phyloP scores from a whole-genome alignment of 2,113 vertebrate genomes.

The Atrichornis clamosus region DNA sequence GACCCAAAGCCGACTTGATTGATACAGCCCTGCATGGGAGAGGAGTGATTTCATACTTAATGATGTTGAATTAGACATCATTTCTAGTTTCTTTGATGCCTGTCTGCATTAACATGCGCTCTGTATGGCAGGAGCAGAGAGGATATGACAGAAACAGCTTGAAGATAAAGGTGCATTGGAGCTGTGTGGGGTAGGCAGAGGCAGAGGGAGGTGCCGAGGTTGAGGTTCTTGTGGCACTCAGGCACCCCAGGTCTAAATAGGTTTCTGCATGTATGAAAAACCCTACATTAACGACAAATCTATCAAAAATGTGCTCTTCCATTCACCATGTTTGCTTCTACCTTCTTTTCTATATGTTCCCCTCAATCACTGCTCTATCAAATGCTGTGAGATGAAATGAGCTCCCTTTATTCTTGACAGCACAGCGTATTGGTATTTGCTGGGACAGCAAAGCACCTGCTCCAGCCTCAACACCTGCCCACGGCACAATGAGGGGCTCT shows the following conservation, averaged over 20 bases:
- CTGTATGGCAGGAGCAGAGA: background rate
- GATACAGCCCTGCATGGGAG: background rate
- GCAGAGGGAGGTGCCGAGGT: background rate
- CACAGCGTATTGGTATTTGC: accelerated
- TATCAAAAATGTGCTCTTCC: background rate
- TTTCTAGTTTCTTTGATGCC: background rate
- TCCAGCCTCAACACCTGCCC: background rate
- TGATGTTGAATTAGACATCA: background rate
- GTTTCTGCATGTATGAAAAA: background rate
- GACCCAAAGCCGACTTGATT: background rate
- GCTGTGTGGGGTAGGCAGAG: background rate
- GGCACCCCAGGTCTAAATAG: background rate
- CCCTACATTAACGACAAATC: background rate
- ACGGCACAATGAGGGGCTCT: accelerated
- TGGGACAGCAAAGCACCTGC: background rate
- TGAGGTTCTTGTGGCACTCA: background rate
- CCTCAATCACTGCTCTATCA: background rate
- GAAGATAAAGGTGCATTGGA: background rate
- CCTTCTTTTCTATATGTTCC: background rate
- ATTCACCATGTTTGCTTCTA: background rate
- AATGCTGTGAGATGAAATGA: background rate
- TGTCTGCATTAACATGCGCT: accelerated
- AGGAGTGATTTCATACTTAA: background rate
- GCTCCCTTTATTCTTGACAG: background rate
- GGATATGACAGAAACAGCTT: background rate